Evolutionary conservation across 2,888 invertebrate species (phyloP).

Genomic region (Aleiodes alternator): DNA sequence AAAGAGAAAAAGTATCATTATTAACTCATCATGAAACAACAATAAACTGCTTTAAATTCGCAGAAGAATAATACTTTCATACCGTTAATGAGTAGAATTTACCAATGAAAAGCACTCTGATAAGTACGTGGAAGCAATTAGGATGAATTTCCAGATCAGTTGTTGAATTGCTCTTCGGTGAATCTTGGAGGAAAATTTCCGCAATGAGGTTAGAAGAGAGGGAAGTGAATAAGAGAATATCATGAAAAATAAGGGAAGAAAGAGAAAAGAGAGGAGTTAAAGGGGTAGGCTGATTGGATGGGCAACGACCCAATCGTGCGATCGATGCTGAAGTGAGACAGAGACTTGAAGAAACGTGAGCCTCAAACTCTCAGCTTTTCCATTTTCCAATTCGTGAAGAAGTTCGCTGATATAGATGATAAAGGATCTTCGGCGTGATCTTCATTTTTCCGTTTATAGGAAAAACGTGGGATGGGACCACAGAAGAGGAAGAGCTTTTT

Average conservation of each 20-base stretch:
- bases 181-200: constrained; percentile 28
- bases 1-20: too few relatives aligned
- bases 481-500: neutral
- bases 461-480: neutral
- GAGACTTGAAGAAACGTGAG: constrained; percentile 20
- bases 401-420: constrained; percentile 15
- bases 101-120: constrained; percentile 24
- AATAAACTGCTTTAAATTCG: too few relatives aligned
- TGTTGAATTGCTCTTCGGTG: constrained; percentile 38
- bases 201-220: constrained; percentile 34
- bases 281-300: constrained; percentile 54
- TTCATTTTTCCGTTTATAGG: constrained; percentile 17
- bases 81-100: neutral
- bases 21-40: too few relatives aligned
- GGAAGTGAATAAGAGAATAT: neutral
- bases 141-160: constrained; percentile 56
- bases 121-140: constrained; percentile 54
- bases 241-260: neutral
- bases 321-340: constrained; percentile 48
- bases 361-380: constrained; percentile 32
- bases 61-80: too few relatives aligned
- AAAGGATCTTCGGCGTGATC: constrained; percentile 29
- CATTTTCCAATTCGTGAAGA: constrained; percentile 37
- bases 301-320: constrained; percentile 57
- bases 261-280: constrained; percentile 6